A percentile compares a stretch with the other conserved stretches of the same genome.
Conservation (phyloP, 2,797 vertebrate species). For the Sphenodon punctatus region DNA sequence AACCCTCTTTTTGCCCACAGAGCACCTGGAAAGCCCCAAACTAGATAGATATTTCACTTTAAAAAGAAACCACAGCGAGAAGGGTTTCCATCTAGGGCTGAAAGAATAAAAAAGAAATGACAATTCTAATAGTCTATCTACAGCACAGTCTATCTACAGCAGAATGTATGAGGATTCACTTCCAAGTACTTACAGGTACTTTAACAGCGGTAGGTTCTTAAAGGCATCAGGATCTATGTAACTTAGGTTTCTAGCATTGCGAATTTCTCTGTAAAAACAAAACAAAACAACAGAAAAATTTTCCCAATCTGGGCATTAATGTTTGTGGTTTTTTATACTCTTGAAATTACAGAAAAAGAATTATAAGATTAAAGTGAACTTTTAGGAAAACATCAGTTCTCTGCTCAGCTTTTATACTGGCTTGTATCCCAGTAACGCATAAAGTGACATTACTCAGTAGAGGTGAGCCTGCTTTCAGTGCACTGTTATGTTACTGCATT, state of each 20-base stretch:
- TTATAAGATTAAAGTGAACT: neutral
- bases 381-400: neutral
- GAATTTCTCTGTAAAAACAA: slow-evolving; percentile 89
- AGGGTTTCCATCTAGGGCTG: neutral
- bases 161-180: neutral
- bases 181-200: slow-evolving; percentile 89
- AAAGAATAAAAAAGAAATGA: too few relatives aligned
- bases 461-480: neutral
- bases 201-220: slow-evolving; percentile 87
- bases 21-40: neutral
- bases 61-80: slow-evolving; percentile 14
- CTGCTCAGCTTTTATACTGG: neutral
- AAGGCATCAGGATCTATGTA: slow-evolving; percentile 88
- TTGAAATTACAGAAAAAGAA: neutral
- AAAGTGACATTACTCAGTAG: neutral
- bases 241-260: slow-evolving; percentile 87
- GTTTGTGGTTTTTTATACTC: neutral
- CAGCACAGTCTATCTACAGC: too few relatives aligned
- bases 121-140: too few relatives aligned
- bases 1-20: neutral
- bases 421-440: neutral
- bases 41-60: neutral
- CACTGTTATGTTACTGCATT: neutral
- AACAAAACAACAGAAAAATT: neutral
- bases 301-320: neutral